Evolutionary conservation across 2,888 invertebrate species (phyloP), one percentile per base, ranked within the genome.

Genomic region (Tenthredo scrophulariae): DNA sequence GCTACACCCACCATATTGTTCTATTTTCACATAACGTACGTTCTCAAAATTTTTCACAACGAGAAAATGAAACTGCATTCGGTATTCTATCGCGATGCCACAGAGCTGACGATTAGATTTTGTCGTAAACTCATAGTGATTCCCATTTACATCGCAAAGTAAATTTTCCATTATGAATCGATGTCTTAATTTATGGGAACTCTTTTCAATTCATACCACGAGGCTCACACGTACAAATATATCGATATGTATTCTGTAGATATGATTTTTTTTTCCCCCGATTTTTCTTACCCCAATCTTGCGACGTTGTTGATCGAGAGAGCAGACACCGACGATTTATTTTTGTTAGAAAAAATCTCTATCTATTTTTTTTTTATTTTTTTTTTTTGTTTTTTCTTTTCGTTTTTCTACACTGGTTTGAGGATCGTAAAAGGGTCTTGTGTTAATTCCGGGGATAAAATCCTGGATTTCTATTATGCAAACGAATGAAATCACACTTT

Each of bases 351-450:
- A 65, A 72, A 72, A 72, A 26, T 50, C 26, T 50, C 29, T 2
- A n/a, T 67, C 13, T 67, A 15, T n/a, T 72, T 15, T 22, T 40
- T 46, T 37, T 50, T 37, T 37, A 7, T 37, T 40, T 26, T 37
- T 29, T n/a, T n/a, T n/a, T n/a, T n/a, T n/a, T n/a, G n/a, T n/a
- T 72, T 15, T 22, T 40, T 46, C 22, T 50, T 37, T 37, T 37
- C 7, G n/a, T 26, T 37, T 29, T 46, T 26, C 50, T 10, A 5
- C n/a, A 26, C 0, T 15, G 26, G 29, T 6, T 13, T 6, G 29
- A 75, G n/a, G 29, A 15, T 72, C 40, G 37, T 72, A 22, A 72
- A 40, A 72, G 33, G 40, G 40, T 40, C 46, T 75, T 18, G 75
- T 26, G 29, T 0, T 29, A 50, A 50, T 75, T 26, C 26, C 29